A percentile compares a stretch with the other conserved stretches of the same genome.
Conservation (phyloP, 2,797 vertebrate species). For the Megaceryle alcyon region DNA sequence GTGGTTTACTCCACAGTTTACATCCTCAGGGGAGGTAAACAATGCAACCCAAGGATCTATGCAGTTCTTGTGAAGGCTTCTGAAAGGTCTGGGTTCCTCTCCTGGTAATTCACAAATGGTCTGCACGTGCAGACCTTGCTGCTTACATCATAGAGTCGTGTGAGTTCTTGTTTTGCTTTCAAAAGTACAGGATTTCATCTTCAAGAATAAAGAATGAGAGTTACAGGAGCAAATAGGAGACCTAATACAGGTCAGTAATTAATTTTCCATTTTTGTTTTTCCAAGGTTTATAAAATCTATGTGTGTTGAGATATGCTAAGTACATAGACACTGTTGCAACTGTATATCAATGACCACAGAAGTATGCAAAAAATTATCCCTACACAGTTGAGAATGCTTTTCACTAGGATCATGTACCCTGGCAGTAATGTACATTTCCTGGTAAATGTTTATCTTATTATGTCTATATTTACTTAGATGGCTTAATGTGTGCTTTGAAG, state of each 20-base stretch:
- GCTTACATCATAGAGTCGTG: background rate
- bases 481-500: background rate
- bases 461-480: background rate
- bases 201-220: background rate
- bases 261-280: conserved; percentile 26
- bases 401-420: background rate
- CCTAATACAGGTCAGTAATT: background rate
- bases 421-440: background rate
- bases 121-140: background rate
- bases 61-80: background rate
- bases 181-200: background rate
- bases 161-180: background rate
- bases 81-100: background rate
- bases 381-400: background rate
- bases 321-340: background rate
- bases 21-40: background rate
- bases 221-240: background rate
- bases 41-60: background rate
- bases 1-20: background rate
- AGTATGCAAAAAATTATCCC: background rate
- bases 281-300: background rate
- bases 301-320: background rate
- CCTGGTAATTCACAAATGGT: background rate
- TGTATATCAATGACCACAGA: background rate
- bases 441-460: background rate